Evolutionary conservation across 2,113 vertebrate species (phyloP).

Genomic region (Macroglossus sobrinus): DNA sequence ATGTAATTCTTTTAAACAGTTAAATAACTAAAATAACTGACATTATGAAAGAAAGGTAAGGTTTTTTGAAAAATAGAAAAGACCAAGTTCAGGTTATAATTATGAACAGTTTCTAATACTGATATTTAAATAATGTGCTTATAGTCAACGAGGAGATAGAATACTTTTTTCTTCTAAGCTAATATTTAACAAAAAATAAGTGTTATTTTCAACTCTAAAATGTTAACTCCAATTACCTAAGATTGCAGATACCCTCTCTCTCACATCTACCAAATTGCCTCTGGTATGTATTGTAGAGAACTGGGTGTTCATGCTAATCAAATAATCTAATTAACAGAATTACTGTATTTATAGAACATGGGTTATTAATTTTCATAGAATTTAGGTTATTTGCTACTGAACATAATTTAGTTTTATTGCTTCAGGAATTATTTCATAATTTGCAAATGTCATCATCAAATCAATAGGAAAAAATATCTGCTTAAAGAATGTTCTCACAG

Average conservation of each 20-base stretch:
- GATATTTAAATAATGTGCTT: constrained; percentile 47
- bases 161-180: constrained; percentile 30
- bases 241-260: background rate
- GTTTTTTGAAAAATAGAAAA: constrained; percentile 33
- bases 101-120: background rate
- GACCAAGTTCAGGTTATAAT: constrained; percentile 27
- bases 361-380: constrained; percentile 52
- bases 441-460: constrained; percentile 30
- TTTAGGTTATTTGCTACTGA: constrained; percentile 25
- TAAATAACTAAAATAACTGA: background rate
- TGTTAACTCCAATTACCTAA: constrained; percentile 65
- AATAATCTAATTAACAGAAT: constrained; percentile 46
- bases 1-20: constrained; percentile 17
- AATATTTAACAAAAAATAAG: constrained; percentile 55
- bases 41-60: constrained; percentile 19
- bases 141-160: constrained; percentile 6
- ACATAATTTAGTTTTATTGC: constrained; percentile 31
- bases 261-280: constrained; percentile 26
- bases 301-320: background rate
- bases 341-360: constrained; percentile 40
- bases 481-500: background rate
- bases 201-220: constrained; percentile 72
- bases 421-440: constrained; percentile 61
- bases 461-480: constrained; percentile 40
- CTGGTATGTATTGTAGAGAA: constrained; percentile 20